Evolutionary conservation across 2,113 vertebrate species (phyloP).

Genomic region (Malaclemys terrapin): DNA sequence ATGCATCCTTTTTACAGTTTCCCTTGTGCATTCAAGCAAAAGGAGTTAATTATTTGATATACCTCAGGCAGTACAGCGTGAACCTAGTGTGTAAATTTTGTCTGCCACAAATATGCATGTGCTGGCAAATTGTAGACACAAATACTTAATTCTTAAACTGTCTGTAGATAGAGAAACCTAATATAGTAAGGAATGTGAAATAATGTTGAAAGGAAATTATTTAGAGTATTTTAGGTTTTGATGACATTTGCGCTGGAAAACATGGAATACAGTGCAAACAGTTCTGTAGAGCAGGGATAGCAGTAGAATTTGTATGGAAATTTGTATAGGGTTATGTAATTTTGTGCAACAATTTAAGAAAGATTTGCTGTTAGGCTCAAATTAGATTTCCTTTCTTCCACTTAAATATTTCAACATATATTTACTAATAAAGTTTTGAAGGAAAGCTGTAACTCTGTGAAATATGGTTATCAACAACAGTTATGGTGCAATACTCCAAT

Average conservation of each 20-base stretch:
- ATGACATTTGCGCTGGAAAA: background rate
- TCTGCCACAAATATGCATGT: background rate
- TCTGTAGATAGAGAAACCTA: background rate
- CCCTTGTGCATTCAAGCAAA: background rate
- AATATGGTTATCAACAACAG: constrained; percentile 46
- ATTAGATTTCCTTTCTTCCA: constrained; percentile 50
- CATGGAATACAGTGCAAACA: background rate
- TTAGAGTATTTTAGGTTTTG: background rate
- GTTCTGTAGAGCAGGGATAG: background rate
- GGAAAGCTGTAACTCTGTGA: background rate
- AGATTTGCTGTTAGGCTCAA: background rate
- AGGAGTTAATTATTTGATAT: background rate
- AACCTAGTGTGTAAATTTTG: background rate
- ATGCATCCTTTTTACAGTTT: background rate
- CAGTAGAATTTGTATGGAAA: background rate
- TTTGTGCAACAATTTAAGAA: background rate
- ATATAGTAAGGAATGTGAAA: background rate
- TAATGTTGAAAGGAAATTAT: background rate
- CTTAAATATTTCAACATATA: constrained; percentile 34
- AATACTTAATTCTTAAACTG: background rate
- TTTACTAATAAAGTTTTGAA: constrained; percentile 47
- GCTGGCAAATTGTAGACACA: background rate
- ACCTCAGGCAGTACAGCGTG: background rate
- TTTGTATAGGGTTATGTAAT: background rate
- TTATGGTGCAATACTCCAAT: constrained; percentile 42